Conservation (phyloP, 1,140 invertebrate genomes). For the Bombus ignitus region DNA sequence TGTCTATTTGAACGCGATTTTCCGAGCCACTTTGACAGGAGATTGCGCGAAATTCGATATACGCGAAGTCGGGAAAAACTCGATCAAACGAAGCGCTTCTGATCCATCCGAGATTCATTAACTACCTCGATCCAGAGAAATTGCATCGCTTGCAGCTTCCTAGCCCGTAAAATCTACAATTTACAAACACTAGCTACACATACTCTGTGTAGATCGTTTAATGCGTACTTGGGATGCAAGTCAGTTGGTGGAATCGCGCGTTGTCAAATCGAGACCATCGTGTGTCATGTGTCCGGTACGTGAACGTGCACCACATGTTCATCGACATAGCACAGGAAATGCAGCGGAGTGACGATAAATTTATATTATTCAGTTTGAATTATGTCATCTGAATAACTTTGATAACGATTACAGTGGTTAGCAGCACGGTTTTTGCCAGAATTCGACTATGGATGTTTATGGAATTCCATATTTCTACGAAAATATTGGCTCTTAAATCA, state of each 20-base stretch:
- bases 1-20: slow-evolving; percentile 38
- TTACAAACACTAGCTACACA: background rate
- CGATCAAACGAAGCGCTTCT: background rate
- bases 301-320: slow-evolving; percentile 30
- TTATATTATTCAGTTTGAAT: background rate
- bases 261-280: slow-evolving; percentile 41
- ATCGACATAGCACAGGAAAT: slow-evolving; percentile 29
- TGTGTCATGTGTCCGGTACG: slow-evolving; percentile 37
- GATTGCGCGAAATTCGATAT: slow-evolving; percentile 16
- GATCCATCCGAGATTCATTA: background rate
- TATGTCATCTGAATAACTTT: background rate
- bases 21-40: slow-evolving; percentile 22
- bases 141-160: background rate
- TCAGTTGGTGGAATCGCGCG: slow-evolving; percentile 12
- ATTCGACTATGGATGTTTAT: background rate
- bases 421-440: background rate
- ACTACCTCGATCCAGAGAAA: background rate
- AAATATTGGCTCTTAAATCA: too few relatives aligned
- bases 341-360: background rate
- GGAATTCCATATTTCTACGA: too few relatives aligned
- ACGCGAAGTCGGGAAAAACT: background rate
- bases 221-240: too few relatives aligned
- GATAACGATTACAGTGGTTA: background rate
- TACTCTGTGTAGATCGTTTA: background rate
- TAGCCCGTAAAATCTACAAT: background rate